These are phyloP conservation scores for Callipepla squamata DNA, from an alignment of 2,113 vertebrate genomes.

Conservation along the genomic window DNA sequence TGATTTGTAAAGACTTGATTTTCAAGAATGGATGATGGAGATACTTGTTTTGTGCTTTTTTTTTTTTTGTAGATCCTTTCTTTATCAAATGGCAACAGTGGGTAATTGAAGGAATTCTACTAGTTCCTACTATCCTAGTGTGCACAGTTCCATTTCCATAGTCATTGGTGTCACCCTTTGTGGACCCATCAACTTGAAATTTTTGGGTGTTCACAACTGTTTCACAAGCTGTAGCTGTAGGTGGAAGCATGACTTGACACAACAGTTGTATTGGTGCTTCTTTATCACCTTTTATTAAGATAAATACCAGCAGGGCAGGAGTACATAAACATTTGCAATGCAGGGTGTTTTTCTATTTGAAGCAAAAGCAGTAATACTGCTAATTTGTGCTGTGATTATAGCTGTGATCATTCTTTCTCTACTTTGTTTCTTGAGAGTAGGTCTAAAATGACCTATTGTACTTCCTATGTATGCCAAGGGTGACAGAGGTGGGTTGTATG, in stretches of 20 bases:
- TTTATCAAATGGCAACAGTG: neutral
- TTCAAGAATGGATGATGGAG: neutral
- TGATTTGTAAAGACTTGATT: neutral
- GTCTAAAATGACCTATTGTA: neutral
- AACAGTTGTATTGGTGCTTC: neutral
- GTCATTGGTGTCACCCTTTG: neutral
- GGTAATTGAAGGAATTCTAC: neutral
- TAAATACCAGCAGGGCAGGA: neutral
- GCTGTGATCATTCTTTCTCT: neutral
- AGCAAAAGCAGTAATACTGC: neutral
- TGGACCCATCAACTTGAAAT: neutral
- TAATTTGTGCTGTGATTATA: neutral
- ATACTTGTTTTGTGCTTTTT: neutral
- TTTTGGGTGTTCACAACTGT: neutral
- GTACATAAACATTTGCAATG: neutral
- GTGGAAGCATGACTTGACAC: neutral
- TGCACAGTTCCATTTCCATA: neutral
- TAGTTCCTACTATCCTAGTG: fast-evolving
- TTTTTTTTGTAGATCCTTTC: neutral
- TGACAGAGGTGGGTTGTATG: neutral
- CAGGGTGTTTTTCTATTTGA: neutral
- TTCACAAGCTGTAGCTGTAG: neutral
- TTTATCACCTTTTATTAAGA: neutral
- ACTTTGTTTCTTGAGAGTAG: neutral
- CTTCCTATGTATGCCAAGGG: neutral